Evolutionary conservation across 2,113 vertebrate genomes (phyloP).

Genomic region (Gnathonemus longibarbis): DNA sequence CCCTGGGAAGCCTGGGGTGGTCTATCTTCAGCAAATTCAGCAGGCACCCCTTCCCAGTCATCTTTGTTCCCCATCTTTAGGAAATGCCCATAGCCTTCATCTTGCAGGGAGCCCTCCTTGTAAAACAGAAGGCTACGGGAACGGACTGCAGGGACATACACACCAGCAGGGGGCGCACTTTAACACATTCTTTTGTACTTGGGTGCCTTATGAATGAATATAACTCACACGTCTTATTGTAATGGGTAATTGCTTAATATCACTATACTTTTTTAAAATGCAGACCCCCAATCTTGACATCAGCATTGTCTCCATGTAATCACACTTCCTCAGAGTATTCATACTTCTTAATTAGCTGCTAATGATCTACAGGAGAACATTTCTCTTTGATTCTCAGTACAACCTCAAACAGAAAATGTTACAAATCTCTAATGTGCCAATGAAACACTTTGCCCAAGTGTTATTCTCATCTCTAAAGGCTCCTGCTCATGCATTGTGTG

Average conservation of each 20-base stretch:
- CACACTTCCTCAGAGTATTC: neutral
- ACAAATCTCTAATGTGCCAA: neutral
- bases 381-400: neutral
- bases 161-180: neutral
- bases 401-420: neutral
- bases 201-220: neutral
- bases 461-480: conserved; percentile 6
- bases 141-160: conserved; percentile 69
- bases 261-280: neutral
- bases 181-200: neutral
- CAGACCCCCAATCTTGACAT: neutral
- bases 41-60: conserved; percentile 60
- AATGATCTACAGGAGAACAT: neutral
- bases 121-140: conserved; percentile 94
- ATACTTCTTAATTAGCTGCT: neutral
- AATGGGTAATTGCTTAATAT: neutral
- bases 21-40: conserved; percentile 53
- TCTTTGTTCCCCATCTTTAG: conserved; percentile 68
- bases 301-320: neutral
- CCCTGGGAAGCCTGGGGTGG: conserved; percentile 41
- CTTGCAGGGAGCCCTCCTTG: conserved; percentile 75
- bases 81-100: conserved; percentile 66
- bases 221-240: neutral
- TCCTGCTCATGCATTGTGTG: conserved; percentile 4
- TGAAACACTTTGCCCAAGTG: neutral